phyloP scores from a whole-genome alignment of 2,888 invertebrate species.

The Sarcophaga carnaria region DNA sequence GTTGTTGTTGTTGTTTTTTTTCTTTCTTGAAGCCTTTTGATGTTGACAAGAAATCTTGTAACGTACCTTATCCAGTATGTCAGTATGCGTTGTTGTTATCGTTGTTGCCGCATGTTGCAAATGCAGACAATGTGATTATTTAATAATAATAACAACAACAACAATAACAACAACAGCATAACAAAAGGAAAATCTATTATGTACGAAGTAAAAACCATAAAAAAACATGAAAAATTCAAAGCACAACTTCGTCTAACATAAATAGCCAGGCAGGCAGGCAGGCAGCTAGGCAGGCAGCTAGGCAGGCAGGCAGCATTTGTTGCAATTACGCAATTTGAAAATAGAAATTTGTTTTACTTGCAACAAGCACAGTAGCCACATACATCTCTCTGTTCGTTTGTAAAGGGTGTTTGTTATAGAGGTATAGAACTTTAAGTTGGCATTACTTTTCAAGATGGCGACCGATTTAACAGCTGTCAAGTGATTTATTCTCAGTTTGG shows the following conservation, averaged over 20 bases:
- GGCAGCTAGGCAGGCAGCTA: no score
- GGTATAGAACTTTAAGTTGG: no score
- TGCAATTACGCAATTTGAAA: constrained; percentile 55
- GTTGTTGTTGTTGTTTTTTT: background rate
- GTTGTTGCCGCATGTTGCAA: constrained; percentile 27
- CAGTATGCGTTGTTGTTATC: constrained; percentile 26
- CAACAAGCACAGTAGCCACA: background rate
- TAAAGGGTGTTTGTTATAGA: no score
- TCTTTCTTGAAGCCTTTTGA: constrained; percentile 26
- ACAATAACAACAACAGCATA: constrained; percentile 27
- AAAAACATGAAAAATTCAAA: constrained; percentile 12
- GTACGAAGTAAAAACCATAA: constrained; percentile 6
- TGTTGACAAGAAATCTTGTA: constrained; percentile 54
- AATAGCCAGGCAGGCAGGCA: background rate
- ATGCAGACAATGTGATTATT: constrained; percentile 58
- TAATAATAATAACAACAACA: constrained; percentile 43
- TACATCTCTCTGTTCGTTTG: no score
- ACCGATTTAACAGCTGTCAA: no score
- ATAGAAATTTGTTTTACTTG: constrained; percentile 45
- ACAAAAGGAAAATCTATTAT: constrained; percentile 37
- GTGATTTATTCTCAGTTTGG: no score
- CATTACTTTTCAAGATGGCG: no score
- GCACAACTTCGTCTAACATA: constrained; percentile 2
- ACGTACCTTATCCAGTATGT: constrained; percentile 27
- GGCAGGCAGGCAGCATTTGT: constrained; percentile 12